phyloP scores from a whole-genome alignment of 2,113 vertebrate species.

The Mastomys natalensis region DNA sequence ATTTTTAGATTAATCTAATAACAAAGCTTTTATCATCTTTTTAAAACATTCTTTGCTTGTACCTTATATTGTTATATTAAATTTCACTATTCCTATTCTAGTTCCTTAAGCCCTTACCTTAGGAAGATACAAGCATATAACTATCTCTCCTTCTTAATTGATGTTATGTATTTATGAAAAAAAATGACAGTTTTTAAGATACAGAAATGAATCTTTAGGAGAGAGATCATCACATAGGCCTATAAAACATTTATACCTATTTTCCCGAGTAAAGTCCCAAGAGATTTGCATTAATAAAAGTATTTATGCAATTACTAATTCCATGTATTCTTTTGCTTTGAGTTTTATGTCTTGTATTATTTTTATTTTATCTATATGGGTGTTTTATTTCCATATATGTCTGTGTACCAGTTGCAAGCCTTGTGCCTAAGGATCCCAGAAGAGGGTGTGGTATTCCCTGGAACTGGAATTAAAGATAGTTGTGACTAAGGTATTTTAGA shows the following conservation, averaged over 20 bases:
- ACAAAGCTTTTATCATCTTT: neutral
- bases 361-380: neutral
- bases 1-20: neutral
- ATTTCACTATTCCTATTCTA: slow-evolving; percentile 13
- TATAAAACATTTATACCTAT: slow-evolving; percentile 49
- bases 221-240: neutral
- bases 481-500: neutral
- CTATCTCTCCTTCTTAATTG: neutral
- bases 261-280: neutral
- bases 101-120: neutral
- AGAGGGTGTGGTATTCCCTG: neutral
- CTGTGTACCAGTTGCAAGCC: neutral
- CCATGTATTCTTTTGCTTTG: neutral
- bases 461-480: neutral
- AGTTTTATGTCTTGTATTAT: neutral
- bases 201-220: slow-evolving; percentile 8
- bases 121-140: slow-evolving; percentile 14
- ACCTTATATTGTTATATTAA: neutral
- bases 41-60: slow-evolving; percentile 23
- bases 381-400: neutral
- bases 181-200: slow-evolving; percentile 19
- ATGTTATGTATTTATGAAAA: slow-evolving; percentile 59
- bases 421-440: neutral
- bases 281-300: slow-evolving; percentile 3
- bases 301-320: neutral